These are phyloP conservation scores for Halichondria panicea DNA, from an alignment of 37 sponge, comb jelly and placozoan genomes.

Conservation along the genomic window DNA sequence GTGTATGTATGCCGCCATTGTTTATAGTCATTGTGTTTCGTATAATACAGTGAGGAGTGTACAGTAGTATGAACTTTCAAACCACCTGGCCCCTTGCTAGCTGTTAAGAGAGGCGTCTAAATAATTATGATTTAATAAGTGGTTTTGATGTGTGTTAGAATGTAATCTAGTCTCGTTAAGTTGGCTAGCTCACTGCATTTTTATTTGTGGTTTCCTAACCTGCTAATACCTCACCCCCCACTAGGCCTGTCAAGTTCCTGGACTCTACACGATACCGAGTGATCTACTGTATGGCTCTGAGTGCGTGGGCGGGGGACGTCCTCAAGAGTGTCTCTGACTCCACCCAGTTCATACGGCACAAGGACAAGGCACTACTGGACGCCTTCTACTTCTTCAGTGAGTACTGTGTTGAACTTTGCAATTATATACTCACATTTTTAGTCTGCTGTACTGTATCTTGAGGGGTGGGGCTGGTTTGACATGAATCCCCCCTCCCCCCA, in stretches of 20 bases:
- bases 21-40: neutral
- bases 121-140: no score
- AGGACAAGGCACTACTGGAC: constrained; percentile 1
- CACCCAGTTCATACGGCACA: constrained; percentile 25
- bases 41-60: no score
- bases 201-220: neutral
- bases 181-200: no score
- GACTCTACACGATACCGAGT: constrained; percentile 7
- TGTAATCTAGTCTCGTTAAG: no score
- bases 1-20: neutral
- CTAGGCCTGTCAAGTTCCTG: constrained; percentile 36
- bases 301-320: constrained; percentile 35
- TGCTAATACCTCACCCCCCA: neutral
- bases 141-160: no score
- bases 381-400: constrained; percentile 26
- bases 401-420: neutral
- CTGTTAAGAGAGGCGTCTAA: no score
- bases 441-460: neutral
- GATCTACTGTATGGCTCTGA: constrained; percentile 38
- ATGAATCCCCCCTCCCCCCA: neutral
- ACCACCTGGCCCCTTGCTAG: no score
- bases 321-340: constrained; percentile 14
- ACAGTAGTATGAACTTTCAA: no score
- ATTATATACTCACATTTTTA: no score
- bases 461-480: neutral